A percentile compares a stretch with the other conserved stretches of the same genome.
These are phyloP conservation scores for Aeoliscus strigatus DNA, from an alignment of 2,797 vertebrate genomes.

Conservation along the genomic window DNA sequence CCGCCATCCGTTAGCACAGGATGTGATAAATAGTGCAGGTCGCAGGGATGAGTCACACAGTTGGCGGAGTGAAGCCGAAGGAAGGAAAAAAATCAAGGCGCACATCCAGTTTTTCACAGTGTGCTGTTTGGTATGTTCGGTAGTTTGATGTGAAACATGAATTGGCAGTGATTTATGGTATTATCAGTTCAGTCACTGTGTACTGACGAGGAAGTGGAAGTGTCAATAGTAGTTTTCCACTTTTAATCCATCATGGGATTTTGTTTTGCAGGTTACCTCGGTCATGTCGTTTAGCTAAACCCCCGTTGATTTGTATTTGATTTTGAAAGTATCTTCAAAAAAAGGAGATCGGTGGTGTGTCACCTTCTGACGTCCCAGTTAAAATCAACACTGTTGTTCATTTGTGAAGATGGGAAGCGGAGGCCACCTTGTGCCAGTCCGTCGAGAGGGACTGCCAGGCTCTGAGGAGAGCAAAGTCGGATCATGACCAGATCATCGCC, in stretches of 20 bases:
- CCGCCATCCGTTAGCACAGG: slow-evolving; percentile 3
- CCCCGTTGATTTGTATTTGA: no score
- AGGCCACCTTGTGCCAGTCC: slow-evolving; percentile 74
- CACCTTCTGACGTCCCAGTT: no score
- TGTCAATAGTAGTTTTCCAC: no score
- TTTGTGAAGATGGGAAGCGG: slow-evolving; percentile 72
- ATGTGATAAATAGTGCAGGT: slow-evolving; percentile 37
- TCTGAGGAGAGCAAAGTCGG: slow-evolving; percentile 74
- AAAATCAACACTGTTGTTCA: no score
- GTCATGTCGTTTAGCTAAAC: no score
- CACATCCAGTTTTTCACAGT: slow-evolving; percentile 45
- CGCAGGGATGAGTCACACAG: slow-evolving; percentile 21
- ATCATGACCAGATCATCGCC: slow-evolving; percentile 73
- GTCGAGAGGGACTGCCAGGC: slow-evolving; percentile 79
- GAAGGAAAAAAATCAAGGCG: slow-evolving; percentile 2
- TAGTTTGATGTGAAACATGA: slow-evolving; percentile 21
- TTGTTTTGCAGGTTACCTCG: neutral
- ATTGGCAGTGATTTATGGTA: slow-evolving; percentile 25
- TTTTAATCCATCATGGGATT: neutral
- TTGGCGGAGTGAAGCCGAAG: slow-evolving; percentile 19
- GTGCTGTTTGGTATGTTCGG: slow-evolving; percentile 49
- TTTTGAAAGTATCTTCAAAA: no score
- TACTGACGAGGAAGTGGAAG: neutral
- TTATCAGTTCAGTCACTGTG: slow-evolving; percentile 25
- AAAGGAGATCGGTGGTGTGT: no score